A percentile compares a stretch with the other conserved stretches of the same genome.
These are phyloP conservation scores for Excalfactoria chinensis DNA, from an alignment of 2,113 vertebrate species.

Conservation along the genomic window DNA sequence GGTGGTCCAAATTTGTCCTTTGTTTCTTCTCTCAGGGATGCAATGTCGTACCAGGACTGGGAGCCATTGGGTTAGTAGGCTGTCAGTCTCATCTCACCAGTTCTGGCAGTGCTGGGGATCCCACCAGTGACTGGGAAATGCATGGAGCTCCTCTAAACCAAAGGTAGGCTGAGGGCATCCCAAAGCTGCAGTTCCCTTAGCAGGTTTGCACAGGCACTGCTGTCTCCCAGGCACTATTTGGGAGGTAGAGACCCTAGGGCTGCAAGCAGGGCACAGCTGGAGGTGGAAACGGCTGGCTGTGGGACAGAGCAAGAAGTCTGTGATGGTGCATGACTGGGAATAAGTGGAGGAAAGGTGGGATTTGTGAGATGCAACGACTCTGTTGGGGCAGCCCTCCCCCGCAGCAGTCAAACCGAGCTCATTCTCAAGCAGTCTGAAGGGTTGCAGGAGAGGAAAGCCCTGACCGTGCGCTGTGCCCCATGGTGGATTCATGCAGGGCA, in stretches of 20 bases:
- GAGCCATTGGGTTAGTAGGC: not conserved
- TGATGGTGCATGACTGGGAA: not conserved
- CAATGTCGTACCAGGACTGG: not conserved
- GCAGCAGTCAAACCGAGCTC: not conserved
- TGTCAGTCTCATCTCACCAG: not conserved
- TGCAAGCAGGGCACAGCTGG: not conserved
- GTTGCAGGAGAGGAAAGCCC: not conserved
- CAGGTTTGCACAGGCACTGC: not conserved
- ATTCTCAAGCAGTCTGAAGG: not conserved
- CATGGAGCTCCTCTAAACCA: not conserved
- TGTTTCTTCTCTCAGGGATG: not conserved
- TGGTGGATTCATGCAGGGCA: not conserved
- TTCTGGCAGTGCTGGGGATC: not conserved
- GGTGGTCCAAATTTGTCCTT: not conserved
- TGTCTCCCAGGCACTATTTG: not conserved
- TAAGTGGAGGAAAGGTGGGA: not conserved
- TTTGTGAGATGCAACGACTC: not conserved
- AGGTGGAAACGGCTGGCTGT: not conserved
- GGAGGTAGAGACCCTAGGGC: not conserved
- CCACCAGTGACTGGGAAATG: rapidly evolving
- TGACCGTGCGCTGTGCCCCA: rapidly evolving
- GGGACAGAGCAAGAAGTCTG: not conserved
- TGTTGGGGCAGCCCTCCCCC: not conserved
- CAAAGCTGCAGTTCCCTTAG: not conserved
- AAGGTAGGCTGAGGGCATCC: not conserved